These are phyloP conservation scores for Aegotheles bennettii DNA, from an alignment of 2,113 vertebrate species.

Conservation along the genomic window DNA sequence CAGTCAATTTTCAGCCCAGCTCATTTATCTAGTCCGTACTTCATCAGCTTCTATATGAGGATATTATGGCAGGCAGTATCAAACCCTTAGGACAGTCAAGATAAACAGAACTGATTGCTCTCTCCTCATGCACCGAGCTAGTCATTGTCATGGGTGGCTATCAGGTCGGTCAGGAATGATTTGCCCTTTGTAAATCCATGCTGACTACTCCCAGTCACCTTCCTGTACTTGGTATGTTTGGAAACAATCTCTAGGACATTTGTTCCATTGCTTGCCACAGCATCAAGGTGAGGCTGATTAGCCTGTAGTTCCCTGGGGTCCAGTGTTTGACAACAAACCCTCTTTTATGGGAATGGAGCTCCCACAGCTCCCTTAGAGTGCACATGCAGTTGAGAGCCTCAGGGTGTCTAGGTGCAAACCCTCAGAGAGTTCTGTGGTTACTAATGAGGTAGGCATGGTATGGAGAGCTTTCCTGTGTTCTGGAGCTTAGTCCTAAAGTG, in stretches of 20 bases:
- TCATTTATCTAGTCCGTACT: neutral
- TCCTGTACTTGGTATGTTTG: neutral
- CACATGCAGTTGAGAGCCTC: neutral
- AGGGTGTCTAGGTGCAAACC: neutral
- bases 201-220: neutral
- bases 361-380: neutral
- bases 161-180: neutral
- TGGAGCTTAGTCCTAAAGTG: rapidly evolving
- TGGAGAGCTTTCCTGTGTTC: neutral
- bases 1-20: neutral
- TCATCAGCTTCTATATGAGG: neutral
- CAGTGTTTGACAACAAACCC: neutral
- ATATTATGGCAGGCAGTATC: neutral
- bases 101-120: neutral
- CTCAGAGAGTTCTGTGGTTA: neutral
- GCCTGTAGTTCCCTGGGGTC: rapidly evolving
- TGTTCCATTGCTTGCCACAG: neutral
- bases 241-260: neutral
- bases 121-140: neutral
- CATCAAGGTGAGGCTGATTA: neutral
- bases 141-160: neutral
- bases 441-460: neutral
- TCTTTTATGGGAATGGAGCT: neutral
- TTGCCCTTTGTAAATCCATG: neutral
- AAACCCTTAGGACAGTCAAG: neutral